These are phyloP conservation scores for Elaphurus davidianus DNA, from an alignment of 2,113 vertebrate genomes.

Conservation along the genomic window DNA sequence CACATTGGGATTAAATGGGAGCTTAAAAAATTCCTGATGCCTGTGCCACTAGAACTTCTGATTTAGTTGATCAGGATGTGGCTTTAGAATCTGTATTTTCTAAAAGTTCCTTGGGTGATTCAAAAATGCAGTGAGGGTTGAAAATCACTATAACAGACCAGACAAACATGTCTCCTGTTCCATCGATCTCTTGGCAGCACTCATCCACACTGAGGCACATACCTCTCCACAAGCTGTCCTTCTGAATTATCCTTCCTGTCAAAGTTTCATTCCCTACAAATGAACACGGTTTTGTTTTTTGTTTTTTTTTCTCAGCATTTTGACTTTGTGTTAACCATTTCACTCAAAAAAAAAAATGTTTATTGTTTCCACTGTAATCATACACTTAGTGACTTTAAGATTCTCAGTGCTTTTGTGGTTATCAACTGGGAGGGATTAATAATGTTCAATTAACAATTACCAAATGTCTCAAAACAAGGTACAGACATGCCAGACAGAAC, in stretches of 20 bases:
- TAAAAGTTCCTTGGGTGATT: not conserved
- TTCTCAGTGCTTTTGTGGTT: not conserved
- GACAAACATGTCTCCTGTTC: not conserved
- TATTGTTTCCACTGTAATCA: not conserved
- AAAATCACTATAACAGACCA: not conserved
- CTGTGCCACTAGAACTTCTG: not conserved
- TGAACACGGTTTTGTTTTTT: not conserved
- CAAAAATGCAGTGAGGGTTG: not conserved
- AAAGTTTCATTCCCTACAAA: not conserved
- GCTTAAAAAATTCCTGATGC: not conserved
- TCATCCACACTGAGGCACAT: not conserved
- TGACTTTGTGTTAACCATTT: not conserved
- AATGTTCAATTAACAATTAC: not conserved
- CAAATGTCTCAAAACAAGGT: not conserved
- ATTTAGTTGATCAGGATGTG: not conserved
- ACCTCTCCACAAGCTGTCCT: not conserved
- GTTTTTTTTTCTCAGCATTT: not conserved
- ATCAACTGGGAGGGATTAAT: not conserved
- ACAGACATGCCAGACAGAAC: not conserved
- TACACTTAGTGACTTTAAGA: not conserved
- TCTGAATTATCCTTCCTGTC: not conserved
- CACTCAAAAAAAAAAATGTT: not conserved
- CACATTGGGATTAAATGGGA: not conserved
- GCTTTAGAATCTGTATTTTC: not conserved
- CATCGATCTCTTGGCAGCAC: not conserved